phyloP scores from a whole-genome alignment of 2,797 vertebrate species.

The Centroberyx gerrardi region DNA sequence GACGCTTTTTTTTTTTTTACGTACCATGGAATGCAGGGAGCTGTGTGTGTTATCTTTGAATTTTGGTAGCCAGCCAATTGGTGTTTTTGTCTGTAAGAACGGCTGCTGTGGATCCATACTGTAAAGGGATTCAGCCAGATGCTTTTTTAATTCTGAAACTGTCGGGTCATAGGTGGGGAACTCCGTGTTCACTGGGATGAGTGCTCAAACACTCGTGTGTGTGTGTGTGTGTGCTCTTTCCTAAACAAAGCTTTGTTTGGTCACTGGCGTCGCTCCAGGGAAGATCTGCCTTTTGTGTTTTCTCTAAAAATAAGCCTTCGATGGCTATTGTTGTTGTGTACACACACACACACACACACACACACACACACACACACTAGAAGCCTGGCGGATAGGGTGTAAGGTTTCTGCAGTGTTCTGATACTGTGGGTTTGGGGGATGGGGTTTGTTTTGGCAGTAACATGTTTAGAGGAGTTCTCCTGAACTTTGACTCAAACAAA shows the following conservation, averaged over 20 bases:
- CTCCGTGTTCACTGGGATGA: background rate
- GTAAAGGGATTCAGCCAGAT: background rate
- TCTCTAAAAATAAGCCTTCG: slow-evolving; percentile 71
- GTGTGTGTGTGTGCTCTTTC: slow-evolving; percentile 37
- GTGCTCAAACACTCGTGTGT: background rate
- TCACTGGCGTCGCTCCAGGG: slow-evolving; percentile 45
- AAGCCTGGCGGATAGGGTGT: background rate
- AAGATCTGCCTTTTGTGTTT: slow-evolving; percentile 75
- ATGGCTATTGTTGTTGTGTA: slow-evolving; percentile 46
- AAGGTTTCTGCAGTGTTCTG: background rate
- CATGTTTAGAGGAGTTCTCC: background rate
- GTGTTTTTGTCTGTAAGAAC: background rate
- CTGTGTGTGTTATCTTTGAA: too few species aligned
- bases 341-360: slow-evolving; percentile 29
- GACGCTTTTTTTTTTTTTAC: too few species aligned
- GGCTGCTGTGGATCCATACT: background rate
- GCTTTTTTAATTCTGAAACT: background rate
- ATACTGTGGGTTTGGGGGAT: background rate
- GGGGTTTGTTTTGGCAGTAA: background rate
- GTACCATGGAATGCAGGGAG: too few species aligned
- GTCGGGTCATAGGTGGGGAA: too few species aligned
- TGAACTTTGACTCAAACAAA: too few species aligned
- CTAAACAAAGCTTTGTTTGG: slow-evolving; percentile 63
- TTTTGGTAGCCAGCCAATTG: background rate
- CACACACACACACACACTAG: background rate